These are phyloP conservation scores for Galleria mellonella DNA, from an alignment of 1,140 invertebrate genomes.

Conservation along the genomic window DNA sequence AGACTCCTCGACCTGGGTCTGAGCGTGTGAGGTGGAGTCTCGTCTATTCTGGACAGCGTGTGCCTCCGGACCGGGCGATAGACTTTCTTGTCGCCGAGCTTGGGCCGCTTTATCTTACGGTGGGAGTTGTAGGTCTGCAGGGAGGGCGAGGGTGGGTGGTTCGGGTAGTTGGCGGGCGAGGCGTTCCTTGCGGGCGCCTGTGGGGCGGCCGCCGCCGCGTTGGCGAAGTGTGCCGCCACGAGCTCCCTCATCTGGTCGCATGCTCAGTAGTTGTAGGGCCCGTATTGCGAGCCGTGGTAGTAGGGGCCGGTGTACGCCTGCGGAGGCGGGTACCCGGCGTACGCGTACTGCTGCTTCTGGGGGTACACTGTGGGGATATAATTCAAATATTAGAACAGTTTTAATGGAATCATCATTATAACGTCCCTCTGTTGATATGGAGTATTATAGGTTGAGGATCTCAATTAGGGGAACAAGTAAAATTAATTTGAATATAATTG, in stretches of 20 bases:
- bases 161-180: constrained; percentile 21
- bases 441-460: too few relatives aligned
- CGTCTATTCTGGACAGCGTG: constrained; percentile 65
- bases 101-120: constrained; percentile 41
- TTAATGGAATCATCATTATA: not conserved
- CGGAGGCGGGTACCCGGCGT: constrained; percentile 85
- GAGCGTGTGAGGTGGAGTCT: constrained; percentile 36
- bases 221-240: constrained; percentile 51
- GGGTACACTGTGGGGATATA: constrained; percentile 84
- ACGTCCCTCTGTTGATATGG: constrained; percentile 27
- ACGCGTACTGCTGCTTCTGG: constrained; percentile 94
- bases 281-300: constrained; percentile 93
- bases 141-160: constrained; percentile 21
- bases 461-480: too few relatives aligned
- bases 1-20: constrained; percentile 46
- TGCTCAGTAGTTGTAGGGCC: constrained; percentile 91
- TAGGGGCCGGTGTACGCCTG: constrained; percentile 90
- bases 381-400: not conserved
- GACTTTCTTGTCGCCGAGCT: constrained; percentile 45
- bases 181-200: constrained; percentile 61
- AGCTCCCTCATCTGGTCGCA: constrained; percentile 66
- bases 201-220: constrained; percentile 50
- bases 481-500: too few relatives aligned
- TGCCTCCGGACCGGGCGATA: constrained; percentile 49
- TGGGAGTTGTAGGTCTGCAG: constrained; percentile 56